phyloP scores from a whole-genome alignment of 2,888 invertebrate species.

The Mayetiola destructor region DNA sequence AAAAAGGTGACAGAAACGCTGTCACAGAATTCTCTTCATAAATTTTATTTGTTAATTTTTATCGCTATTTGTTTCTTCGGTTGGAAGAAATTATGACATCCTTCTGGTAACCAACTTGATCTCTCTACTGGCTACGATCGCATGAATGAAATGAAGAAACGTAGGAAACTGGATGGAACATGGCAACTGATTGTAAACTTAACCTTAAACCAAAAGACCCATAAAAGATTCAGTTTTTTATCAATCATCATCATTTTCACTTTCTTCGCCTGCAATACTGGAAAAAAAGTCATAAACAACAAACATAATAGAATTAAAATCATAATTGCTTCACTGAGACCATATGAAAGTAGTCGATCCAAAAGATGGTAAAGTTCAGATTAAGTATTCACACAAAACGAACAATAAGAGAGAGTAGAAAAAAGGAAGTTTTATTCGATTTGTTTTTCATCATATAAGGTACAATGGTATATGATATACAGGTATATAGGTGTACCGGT shows the following conservation, averaged over 20 bases:
- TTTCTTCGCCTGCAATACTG: not conserved
- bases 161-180: not conserved
- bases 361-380: not conserved
- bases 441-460: not conserved
- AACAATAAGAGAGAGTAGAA: not conserved
- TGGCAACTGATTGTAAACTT: not conserved
- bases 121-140: not conserved
- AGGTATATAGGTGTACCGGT: too few species aligned
- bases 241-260: slow-evolving; percentile 9
- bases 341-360: not conserved
- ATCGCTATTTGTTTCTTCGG: not conserved
- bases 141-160: not conserved
- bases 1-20: too few species aligned
- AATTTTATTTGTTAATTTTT: too few species aligned
- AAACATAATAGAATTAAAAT: slow-evolving; percentile 1
- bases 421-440: slow-evolving; percentile 10
- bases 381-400: too few species aligned
- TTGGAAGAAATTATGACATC: not conserved
- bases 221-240: not conserved
- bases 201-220: not conserved
- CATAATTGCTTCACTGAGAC: too few species aligned
- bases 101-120: not conserved
- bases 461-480: not conserved
- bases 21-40: not conserved
- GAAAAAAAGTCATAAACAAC: not conserved